Conservation (phyloP, 2,797 vertebrate genomes). For the Microctenopoma stevenorrisi region DNA sequence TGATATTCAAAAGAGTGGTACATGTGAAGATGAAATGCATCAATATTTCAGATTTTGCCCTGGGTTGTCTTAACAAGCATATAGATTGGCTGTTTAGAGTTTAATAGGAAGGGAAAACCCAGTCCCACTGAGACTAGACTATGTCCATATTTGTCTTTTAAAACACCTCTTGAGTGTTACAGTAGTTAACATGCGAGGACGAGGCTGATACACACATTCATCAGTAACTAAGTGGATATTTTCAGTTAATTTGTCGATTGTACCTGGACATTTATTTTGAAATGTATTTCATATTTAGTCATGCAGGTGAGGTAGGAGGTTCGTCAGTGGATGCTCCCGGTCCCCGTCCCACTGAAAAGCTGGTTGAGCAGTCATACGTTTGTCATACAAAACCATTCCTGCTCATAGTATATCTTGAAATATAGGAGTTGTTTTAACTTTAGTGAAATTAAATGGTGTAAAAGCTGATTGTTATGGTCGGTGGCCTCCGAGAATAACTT, state of each 20-base stretch:
- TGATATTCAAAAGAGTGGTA: constrained; percentile 11
- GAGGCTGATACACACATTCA: constrained; percentile 11
- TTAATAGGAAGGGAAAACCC: constrained; percentile 45
- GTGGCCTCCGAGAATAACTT: neutral
- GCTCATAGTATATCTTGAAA: neutral
- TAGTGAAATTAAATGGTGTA: no score
- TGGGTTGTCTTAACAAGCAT: constrained; percentile 32
- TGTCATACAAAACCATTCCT: neutral
- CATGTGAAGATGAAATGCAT: constrained; percentile 35
- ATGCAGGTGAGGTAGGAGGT: neutral
- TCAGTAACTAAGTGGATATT: neutral
- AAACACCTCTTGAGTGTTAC: constrained; percentile 22
- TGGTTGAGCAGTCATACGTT: neutral
- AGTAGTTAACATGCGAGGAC: neutral
- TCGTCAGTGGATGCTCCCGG: neutral
- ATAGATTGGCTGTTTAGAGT: constrained; percentile 39
- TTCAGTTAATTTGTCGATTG: constrained; percentile 4
- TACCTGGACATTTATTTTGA: constrained; percentile 5
- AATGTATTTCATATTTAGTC: neutral
- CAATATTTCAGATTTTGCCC: constrained; percentile 51
- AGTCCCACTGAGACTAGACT: constrained; percentile 22
- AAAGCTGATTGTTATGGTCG: neutral
- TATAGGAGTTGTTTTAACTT: neutral
- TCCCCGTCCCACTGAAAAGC: neutral
- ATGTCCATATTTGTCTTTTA: constrained; percentile 30